phyloP scores from a whole-genome alignment of 2,113 vertebrate genomes.

The Elaphurus davidianus region DNA sequence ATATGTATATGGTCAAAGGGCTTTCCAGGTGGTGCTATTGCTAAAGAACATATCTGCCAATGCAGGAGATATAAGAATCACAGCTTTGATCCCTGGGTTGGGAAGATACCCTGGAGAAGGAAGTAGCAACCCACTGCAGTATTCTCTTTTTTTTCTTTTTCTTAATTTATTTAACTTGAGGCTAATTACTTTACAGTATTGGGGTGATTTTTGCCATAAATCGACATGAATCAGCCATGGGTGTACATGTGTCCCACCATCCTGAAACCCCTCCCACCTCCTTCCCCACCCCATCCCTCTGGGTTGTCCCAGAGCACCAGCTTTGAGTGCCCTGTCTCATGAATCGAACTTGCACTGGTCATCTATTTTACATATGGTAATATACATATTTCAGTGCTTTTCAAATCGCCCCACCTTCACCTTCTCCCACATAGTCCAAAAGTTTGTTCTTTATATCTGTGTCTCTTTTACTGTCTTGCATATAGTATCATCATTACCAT shows the following conservation, averaged over 20 bases:
- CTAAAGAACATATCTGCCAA: neutral
- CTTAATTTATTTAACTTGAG: neutral
- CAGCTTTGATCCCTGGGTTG: neutral
- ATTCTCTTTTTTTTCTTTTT: neutral
- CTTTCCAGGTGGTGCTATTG: neutral
- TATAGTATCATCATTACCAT: neutral
- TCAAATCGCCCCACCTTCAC: too few species aligned
- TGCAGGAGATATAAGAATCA: neutral
- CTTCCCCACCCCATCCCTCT: neutral
- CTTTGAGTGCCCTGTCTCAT: neutral
- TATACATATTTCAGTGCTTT: too few species aligned
- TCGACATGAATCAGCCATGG: neutral
- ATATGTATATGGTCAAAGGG: neutral
- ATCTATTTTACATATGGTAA: neutral
- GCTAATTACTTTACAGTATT: neutral
- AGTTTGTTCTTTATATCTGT: neutral
- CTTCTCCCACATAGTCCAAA: too few species aligned
- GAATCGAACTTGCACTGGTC: neutral
- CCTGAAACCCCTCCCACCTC: neutral
- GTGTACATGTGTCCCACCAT: neutral
- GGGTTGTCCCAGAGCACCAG: neutral
- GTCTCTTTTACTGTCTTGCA: neutral
- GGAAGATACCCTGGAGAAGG: neutral
- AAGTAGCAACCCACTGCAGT: neutral
- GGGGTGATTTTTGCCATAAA: neutral